Conservation (phyloP, 2,888 invertebrate species). For the Clivina fossor region DNA sequence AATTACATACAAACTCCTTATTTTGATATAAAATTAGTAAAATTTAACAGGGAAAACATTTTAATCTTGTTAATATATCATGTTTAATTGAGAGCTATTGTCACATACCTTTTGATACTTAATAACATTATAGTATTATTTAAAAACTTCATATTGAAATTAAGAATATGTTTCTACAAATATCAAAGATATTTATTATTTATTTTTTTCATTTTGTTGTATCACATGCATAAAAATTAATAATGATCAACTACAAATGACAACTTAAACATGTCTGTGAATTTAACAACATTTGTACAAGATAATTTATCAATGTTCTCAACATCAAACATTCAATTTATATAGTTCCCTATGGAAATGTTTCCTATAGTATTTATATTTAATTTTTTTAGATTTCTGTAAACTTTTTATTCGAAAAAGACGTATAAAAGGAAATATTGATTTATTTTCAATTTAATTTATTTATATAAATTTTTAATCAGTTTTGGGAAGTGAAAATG, state of each 20-base stretch:
- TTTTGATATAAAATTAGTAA: no score
- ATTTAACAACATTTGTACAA: conserved; percentile 3
- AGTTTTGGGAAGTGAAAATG: no score
- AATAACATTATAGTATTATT: conserved; percentile 24
- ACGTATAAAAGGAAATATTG: no score
- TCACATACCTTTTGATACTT: conserved; percentile 21
- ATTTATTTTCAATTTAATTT: no score
- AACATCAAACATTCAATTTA: no score
- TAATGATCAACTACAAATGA: conserved; percentile 26
- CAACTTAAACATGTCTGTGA: conserved; percentile 28
- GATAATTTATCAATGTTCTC: conserved; percentile 1
- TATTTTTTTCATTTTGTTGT: conserved; percentile 22
- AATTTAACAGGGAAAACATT: background rate
- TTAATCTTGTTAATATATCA: conserved; percentile 1
- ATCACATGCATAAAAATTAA: conserved; percentile 24
- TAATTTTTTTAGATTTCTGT: no score
- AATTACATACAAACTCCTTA: background rate
- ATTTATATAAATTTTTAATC: no score
- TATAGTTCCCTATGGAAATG: no score
- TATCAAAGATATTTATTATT: conserved; percentile 25
- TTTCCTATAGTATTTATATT: no score
- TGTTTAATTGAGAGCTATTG: background rate
- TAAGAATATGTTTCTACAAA: conserved; percentile 5
- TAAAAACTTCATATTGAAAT: conserved; percentile 13
- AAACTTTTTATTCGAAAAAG: no score